Conservation (phyloP, 2,113 vertebrate species). For the Sceloporus undulatus region DNA sequence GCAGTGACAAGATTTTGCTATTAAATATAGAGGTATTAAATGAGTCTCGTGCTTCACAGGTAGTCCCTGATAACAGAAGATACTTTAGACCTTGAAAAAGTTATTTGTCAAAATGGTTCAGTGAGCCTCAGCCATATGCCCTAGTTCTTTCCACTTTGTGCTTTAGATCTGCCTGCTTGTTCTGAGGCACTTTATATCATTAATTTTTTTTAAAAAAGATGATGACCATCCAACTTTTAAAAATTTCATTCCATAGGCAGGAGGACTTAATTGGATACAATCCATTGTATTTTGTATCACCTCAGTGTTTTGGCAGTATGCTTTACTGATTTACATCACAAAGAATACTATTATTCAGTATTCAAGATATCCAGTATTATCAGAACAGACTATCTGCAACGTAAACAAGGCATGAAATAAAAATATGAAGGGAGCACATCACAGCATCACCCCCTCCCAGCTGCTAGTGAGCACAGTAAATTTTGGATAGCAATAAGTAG, state of each 20-base stretch:
- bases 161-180: neutral
- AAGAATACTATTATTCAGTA: neutral
- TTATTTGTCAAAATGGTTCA: neutral
- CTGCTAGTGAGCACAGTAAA: neutral
- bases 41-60: neutral
- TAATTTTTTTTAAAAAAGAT: too few species aligned
- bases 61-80: conserved; percentile 9
- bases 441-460: neutral
- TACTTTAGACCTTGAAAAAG: neutral
- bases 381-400: neutral
- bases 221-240: too few species aligned
- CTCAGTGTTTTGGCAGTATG: neutral
- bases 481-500: neutral
- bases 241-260: neutral
- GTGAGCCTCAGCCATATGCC: neutral
- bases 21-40: neutral
- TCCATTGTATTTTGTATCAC: neutral
- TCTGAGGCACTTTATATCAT: neutral
- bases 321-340: neutral
- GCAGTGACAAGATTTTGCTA: neutral
- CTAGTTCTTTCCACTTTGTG: conserved; percentile 21
- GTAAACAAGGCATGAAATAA: neutral
- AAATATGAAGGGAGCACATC: neutral
- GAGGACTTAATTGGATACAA: neutral
- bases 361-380: neutral